Evolutionary conservation across 2,888 invertebrate genomes (phyloP), one percentile per base, ranked within the genome.

Genomic region (Dynastes tityus): DNA sequence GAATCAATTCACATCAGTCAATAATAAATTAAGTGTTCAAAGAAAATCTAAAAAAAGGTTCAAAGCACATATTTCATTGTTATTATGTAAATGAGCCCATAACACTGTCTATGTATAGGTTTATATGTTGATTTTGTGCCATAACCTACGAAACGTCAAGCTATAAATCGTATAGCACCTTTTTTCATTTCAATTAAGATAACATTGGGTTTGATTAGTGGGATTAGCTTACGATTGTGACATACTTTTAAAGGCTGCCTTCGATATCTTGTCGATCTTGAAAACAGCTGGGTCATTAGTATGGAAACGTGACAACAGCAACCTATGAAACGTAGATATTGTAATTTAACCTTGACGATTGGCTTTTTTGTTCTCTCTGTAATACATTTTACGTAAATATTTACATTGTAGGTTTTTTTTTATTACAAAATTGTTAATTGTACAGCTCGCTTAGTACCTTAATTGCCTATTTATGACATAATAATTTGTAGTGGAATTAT

Each of bases 211-310:
- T 51, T 68, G 68, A 68, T 68, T 37, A 29, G 68, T 27, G 51
- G 45, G 68, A 68, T 68, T 68, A 29, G 51, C 49, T 2, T 51
- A 51, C 51, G 29, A 27, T 51, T 68, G 51, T 68, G 68, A 51
- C 68, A 68, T 51, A 68, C 68, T 68, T 67, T 67, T 68, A 68
- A 51, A 51, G 68, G 22, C 68, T 68, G 51, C 51, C 49, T 68
- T 29, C 68, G 4, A 22, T 68, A 68, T 49, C 29, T 68, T 51
- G 68, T 49, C n/a, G 68, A 68, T 68, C 68, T 53, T 68, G 68
- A 68, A 68, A 68, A 68, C 68, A 68, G 51, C 68, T 51, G 68
- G 49, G 53, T 68, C 68, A 53, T 68, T 68, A 51, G 29, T 22
- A 68, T 68, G 51, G 27, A 53, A 68, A 68, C 68, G 51, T 68